phyloP scores from a whole-genome alignment of 1,140 invertebrate species.

The Colletes latitarsis region DNA sequence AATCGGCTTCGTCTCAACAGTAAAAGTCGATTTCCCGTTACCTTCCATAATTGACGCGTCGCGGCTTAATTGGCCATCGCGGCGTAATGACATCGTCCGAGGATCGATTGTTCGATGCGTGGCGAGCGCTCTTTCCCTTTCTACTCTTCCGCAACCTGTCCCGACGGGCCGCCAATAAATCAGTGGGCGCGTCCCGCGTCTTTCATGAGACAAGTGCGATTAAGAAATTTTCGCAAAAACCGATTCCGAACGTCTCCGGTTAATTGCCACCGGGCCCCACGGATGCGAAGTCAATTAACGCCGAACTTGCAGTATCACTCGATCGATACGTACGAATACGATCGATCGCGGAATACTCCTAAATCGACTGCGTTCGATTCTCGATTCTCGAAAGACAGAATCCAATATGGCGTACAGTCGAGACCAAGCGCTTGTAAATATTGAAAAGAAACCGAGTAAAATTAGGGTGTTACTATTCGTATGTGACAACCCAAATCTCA shows the following conservation, averaged over 20 bases:
- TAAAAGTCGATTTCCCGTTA: constrained; percentile 57
- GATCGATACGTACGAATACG: neutral
- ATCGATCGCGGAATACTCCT: no score
- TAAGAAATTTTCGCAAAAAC: constrained; percentile 2
- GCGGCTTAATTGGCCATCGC: constrained; percentile 50
- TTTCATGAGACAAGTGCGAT: neutral
- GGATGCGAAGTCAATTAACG: neutral
- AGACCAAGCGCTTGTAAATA: no score
- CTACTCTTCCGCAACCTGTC: neutral
- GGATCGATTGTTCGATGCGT: constrained; percentile 51
- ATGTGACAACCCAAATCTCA: no score
- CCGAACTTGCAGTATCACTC: neutral
- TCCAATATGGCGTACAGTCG: no score
- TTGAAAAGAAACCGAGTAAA: no score
- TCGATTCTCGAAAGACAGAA: no score
- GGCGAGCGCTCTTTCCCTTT: constrained; percentile 26
- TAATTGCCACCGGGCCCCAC: neutral
- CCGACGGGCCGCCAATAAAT: neutral
- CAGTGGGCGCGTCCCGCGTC: neutral
- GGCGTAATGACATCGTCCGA: constrained; percentile 39
- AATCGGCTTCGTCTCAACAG: constrained; percentile 32
- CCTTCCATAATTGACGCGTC: constrained; percentile 49
- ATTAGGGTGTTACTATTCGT: no score
- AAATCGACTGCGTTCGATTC: no score
- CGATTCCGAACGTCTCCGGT: neutral